phyloP scores from a whole-genome alignment of 2,888 invertebrate genomes.

The Tachystola acroxantha region DNA sequence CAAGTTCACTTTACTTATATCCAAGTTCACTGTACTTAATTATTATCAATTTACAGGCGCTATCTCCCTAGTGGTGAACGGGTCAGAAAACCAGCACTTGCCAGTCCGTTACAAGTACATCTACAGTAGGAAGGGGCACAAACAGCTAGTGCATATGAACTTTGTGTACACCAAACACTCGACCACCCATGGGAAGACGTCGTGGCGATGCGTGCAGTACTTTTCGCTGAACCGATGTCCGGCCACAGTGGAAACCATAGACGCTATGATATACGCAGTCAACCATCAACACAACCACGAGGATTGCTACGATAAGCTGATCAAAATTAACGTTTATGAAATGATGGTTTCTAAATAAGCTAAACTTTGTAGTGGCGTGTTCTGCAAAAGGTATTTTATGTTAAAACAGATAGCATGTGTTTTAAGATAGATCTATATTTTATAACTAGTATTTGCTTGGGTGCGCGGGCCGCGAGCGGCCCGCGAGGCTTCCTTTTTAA shows the following conservation, averaged over 20 bases:
- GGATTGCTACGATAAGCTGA: constrained; percentile 65
- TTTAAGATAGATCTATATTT: too few species aligned
- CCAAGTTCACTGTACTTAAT: too few species aligned
- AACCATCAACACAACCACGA: constrained; percentile 74
- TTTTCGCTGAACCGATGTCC: constrained; percentile 74
- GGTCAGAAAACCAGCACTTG: constrained; percentile 51
- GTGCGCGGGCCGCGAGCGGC: too few species aligned
- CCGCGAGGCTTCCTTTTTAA: too few species aligned
- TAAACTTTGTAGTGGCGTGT: too few species aligned
- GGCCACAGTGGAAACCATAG: constrained; percentile 71
- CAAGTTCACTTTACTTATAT: too few species aligned
- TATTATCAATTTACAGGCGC: constrained; percentile 75
- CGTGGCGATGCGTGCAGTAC: constrained; percentile 74
- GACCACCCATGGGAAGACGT: constrained; percentile 71
- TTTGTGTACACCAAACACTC: constrained; percentile 76
- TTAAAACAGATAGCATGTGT: too few species aligned
- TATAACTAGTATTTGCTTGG: too few species aligned
- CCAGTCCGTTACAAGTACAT: constrained; percentile 70
- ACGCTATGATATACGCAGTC: constrained; percentile 66
- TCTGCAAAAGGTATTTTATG: too few species aligned
- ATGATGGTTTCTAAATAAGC: constrained; percentile 63
- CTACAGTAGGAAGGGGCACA: constrained; percentile 74
- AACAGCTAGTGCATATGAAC: constrained; percentile 73
- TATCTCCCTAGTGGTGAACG: constrained; percentile 64
- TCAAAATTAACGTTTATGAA: constrained; percentile 70